Base-by-base conservation (phyloP, 2,797 vertebrate genomes). In the Brachymystax lenok region DNA sequence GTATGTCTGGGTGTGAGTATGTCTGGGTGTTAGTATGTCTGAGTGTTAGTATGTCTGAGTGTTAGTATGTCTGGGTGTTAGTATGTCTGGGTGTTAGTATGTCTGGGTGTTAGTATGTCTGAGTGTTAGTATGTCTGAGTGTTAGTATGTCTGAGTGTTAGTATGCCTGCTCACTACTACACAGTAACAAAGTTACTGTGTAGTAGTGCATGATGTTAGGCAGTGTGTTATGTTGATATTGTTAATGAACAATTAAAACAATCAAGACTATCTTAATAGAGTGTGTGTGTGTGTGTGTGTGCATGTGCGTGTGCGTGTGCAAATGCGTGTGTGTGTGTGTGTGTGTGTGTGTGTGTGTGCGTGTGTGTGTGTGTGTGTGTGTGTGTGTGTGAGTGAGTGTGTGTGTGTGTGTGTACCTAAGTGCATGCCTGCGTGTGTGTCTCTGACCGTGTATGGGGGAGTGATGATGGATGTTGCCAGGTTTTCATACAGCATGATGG, bases 401-500 rank as follows among this genome's bases (percentile, higher is more conserved):
- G 28, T 68, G 66, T 68, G 67, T 40, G 30, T 40, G 67, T 35
- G 30, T 33, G 30, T 35, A 14, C 52, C 6, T 71, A 21, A 7
- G 71, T 56, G 50, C 24, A 24, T 56, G 70, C 19, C 35, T 51
- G 40, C n/a, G 70, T 72, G 71, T 54, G 50, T 30, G 70, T 56
- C 4, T 17, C 21, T 72, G 70, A 24, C 19, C 8, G 70, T 54
- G 73, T 75, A 74, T 84, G 75, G 35, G 68, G 46, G 75, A 24
- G 33, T 80, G 84, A 79, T 91, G 93, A 93, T 92, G 91, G 91
- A 93, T 92, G 91, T 88, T 85, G 88, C 89, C 74, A 83, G 74
- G 85, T 84, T 86, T 87, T 89, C 90, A 82, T 87, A 83, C 80
- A 88, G 90, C 90, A 90, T 91, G 93, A 93, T 91, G 87, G 91